Percentiles rank a stretch among this genome's conserved stretches.
Conservation (phyloP, 2,113 vertebrate species). For the Petromus typicus region DNA sequence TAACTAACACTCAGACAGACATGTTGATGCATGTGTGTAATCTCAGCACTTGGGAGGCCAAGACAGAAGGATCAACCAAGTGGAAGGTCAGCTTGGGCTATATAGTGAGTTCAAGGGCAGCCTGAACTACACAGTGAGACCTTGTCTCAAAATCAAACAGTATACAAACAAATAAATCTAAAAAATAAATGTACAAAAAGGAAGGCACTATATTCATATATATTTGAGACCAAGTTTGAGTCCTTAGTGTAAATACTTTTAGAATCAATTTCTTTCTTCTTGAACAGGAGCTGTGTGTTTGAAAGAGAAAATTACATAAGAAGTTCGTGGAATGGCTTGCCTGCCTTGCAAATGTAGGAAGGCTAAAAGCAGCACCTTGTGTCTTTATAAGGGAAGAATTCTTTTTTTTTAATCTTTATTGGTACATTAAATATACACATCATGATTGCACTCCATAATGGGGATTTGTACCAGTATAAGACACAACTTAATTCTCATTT, state of each 20-base stretch:
- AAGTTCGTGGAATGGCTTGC: not conserved
- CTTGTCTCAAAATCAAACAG: not conserved
- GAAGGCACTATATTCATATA: not conserved
- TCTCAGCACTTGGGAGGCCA: not conserved
- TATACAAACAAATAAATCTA: not conserved
- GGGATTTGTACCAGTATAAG: no score
- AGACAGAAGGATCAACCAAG: not conserved
- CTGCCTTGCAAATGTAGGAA: constrained; percentile 29
- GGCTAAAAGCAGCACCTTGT: not conserved
- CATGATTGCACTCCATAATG: no score
- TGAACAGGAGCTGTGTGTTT: constrained; percentile 1
- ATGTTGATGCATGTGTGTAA: not conserved
- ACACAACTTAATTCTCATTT: no score
- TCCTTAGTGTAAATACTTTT: constrained; percentile 12
- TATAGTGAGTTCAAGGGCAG: not conserved
- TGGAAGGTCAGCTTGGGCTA: not conserved
- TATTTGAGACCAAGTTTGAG: constrained; percentile 15
- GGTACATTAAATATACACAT: no score
- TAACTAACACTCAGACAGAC: not conserved
- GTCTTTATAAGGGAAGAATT: not conserved
- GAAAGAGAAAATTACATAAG: not conserved
- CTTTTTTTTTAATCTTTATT: no score
- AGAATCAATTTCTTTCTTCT: not conserved
- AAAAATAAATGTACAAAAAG: constrained; percentile 11
- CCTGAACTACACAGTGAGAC: not conserved